These are phyloP conservation scores for Creontiades dilutus DNA, from an alignment of 2,888 invertebrate species.

Conservation along the genomic window DNA sequence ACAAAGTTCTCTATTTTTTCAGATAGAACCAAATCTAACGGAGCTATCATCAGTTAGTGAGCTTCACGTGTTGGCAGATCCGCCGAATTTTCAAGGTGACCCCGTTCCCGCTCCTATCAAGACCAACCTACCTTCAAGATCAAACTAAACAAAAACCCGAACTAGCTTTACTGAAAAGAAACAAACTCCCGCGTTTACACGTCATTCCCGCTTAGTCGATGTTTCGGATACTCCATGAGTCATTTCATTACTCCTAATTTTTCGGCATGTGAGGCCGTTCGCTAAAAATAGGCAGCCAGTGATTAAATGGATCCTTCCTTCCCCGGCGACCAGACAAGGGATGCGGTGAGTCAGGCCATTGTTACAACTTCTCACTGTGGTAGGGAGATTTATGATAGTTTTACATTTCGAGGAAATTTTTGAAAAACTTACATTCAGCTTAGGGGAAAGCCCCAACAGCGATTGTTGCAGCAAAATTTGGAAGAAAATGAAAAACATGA, in stretches of 20 bases:
- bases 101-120: background rate
- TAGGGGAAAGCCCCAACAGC: no score
- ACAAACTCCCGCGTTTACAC: background rate
- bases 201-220: background rate
- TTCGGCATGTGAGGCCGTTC: background rate
- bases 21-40: no score
- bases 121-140: background rate
- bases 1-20: no score
- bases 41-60: background rate
- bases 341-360: background rate
- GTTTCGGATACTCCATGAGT: background rate
- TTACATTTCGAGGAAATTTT: no score
- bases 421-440: no score
- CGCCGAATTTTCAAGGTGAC: background rate
- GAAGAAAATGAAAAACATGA: no score
- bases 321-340: slow-evolving; percentile 1
- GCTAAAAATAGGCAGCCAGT: slow-evolving; percentile 10
- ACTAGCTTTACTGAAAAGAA: background rate
- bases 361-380: no score
- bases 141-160: background rate
- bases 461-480: no score
- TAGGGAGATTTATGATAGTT: no score
- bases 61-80: background rate
- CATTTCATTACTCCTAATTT: background rate
- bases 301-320: slow-evolving; percentile 3